A percentile compares a stretch with the other conserved stretches of the same genome.
These are phyloP conservation scores for Syngnathoides biaculeatus DNA, from an alignment of 2,113 vertebrate species.

Conservation along the genomic window DNA sequence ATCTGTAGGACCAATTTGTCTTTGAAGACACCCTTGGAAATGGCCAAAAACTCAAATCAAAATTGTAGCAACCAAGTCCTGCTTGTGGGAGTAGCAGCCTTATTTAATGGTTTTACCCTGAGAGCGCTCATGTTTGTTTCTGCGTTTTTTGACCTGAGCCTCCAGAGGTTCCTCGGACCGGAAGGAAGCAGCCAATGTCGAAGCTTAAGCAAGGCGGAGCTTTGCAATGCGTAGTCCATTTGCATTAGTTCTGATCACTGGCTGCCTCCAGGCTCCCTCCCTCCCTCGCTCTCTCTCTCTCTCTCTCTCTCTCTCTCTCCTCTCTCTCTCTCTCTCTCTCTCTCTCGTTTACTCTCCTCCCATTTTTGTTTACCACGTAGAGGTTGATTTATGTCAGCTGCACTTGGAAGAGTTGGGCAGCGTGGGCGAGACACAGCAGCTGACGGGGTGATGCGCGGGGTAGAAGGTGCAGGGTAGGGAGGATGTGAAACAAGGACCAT, in stretches of 20 bases:
- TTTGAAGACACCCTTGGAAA: neutral
- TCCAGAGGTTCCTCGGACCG: neutral
- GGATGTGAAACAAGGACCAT: constrained; percentile 37
- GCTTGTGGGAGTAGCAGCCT: neutral
- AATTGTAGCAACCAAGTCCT: neutral
- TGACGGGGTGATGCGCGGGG: constrained; percentile 28
- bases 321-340: constrained; percentile 31
- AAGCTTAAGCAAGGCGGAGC: constrained; percentile 11
- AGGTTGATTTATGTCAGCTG: constrained; percentile 68
- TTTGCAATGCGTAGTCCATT: constrained; percentile 61
- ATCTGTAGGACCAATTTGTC: too few relatives aligned
- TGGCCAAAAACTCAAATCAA: neutral
- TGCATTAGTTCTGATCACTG: constrained; percentile 69
- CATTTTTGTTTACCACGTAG: constrained; percentile 65
- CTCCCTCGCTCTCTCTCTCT: constrained; percentile 21
- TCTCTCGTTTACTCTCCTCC: constrained; percentile 22
- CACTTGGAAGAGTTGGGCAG: constrained; percentile 64
- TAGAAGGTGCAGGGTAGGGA: constrained; percentile 11
- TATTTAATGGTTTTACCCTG: neutral
- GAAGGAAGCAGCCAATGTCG: neutral
- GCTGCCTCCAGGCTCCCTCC: constrained; percentile 52
- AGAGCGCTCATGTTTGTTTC: neutral
- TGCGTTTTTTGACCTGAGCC: neutral
- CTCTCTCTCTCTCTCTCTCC: constrained; percentile 13
- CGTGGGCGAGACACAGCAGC: constrained; percentile 65